Evolutionary conservation across 2,797 vertebrate species (phyloP), one percentile per base, ranked within the genome.

Genomic region (Danio kyathit): DNA sequence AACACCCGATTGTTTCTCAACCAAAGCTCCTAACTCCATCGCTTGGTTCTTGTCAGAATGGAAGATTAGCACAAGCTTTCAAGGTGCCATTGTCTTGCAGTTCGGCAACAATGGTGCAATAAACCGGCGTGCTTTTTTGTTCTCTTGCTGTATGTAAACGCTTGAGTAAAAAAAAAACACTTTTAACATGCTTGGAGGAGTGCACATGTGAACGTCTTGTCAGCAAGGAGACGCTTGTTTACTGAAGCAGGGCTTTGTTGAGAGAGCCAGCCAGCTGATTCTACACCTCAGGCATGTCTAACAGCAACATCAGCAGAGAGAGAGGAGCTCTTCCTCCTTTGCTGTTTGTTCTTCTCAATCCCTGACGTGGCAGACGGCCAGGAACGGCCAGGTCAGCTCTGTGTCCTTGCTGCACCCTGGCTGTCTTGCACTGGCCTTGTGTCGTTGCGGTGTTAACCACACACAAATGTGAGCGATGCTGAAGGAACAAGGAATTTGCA

Each of bases 61-160:
- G 86, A 91, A 93, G 93, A 94, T 93, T 94, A 92, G 21, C 12
- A 70, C 86, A 67, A 59, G 91, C 89, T 92, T 91, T 90, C 82
- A 86, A 90, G 89, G 89, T 91, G 89, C 93, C 91, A 86, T 89
- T 91, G 86, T 87, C 63, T 86, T 91, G 83, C 85, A 87, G 89
- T 89, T 83, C 79, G 82, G 57, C 89, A 84, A 93, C 91, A 93
- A 94, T 91, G 77, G 79, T 0, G 16, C 67, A 66, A 85, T 91
- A 91, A 93, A 92, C 89, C 91, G 89, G 88, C 86, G 89, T 88
- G 85, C 82, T 78, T 82, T 83, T 93, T 90, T 93, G 88, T 93
- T 87, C 57, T 80, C 83, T 85, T 85, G 79, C 86, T 81, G 88
- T 84, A 79, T 91, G 89, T 90, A 87, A 85, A 86, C 88, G 87